Percentiles rank a stretch among this genome's conserved stretches.
Conservation (phyloP, 2,113 vertebrate species). For the Tetraodon nigroviridis region DNA sequence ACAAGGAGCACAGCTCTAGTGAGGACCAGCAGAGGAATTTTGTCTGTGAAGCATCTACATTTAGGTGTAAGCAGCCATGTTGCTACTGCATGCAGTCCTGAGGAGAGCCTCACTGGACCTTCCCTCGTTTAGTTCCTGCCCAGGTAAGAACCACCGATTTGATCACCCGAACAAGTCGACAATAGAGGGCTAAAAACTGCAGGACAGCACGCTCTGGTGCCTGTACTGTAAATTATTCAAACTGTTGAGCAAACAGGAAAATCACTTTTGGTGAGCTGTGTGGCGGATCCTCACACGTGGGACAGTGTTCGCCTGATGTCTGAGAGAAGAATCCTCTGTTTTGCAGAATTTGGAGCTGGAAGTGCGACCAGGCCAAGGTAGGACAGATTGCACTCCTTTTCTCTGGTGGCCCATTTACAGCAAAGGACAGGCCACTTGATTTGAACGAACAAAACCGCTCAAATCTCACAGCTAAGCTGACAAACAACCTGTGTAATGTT, state of each 20-base stretch:
- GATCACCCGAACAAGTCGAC: too few relatives aligned
- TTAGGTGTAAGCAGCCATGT: conserved; percentile 16
- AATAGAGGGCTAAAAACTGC: conserved; percentile 17
- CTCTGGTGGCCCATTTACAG: not conserved
- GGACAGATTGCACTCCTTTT: conserved; percentile 7
- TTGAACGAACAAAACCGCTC: too few relatives aligned
- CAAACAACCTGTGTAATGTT: too few relatives aligned
- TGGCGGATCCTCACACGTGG: not conserved
- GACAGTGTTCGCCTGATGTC: conserved; percentile 5
- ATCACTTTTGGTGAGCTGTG: conserved; percentile 64
- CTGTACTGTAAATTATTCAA: conserved; percentile 73
- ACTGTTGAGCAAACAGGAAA: conserved; percentile 53
- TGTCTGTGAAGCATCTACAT: not conserved
- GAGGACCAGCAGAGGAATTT: conserved; percentile 7
- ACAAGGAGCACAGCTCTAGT: conserved; percentile 1
- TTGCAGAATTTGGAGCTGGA: conserved; percentile 57
- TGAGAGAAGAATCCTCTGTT: conserved; percentile 19
- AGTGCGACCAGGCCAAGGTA: conserved; percentile 51
- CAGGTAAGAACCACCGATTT: conserved; percentile 36
- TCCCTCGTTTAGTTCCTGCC: conserved; percentile 2
- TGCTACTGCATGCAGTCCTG: conserved; percentile 15
- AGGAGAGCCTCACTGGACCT: conserved; percentile 5
- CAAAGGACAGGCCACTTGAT: not conserved
- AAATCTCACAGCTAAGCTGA: too few relatives aligned
- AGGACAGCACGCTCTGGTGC: conserved; percentile 48